Evolutionary conservation across 2,888 invertebrate genomes (phyloP), one percentile per base, ranked within the genome.

Genomic region (Dryococelus australis): DNA sequence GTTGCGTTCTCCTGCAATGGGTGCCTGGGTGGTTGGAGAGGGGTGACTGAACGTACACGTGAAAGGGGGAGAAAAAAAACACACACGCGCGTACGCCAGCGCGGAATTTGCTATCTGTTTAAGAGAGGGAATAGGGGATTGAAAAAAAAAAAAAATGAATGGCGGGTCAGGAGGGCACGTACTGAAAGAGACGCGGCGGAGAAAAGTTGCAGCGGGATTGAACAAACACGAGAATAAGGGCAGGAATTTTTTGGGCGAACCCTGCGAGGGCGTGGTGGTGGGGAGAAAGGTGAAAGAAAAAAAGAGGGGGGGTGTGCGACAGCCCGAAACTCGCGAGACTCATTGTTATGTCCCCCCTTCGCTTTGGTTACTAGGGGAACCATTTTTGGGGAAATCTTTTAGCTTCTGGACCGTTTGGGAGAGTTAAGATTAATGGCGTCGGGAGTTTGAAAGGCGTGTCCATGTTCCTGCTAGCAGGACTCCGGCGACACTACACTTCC

Each of bases 1-100:
- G 65, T 65, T 65, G 65, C 65, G 65, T 65, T 51, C 24, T 24
- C 65, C n/a, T 24, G 65, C 24, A 65, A 65, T 8, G 65, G 65
- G n/a, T 16, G 47, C 47, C 47, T 16, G 47, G 10, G 65, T 8
- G 51, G 51, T 51, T 51, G 51, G 51, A 51, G 20, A 51, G 51
- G 65, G 65, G 65, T 65, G 65, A n/a, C 65, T 65, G 65, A 20
- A 16, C 27, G 26, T 35, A 20, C n/a, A 8, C 26, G 35, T 20
- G 43, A 81, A 16, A 81, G 20, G n/a, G 43, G n/a, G n/a, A n/a
- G n/a, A n/a, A n/a, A n/a, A n/a, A n/a, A 84, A 53, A 86, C 53
- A 86, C 20, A 35, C 28, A 43, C 84, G 84, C 47, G 27, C 53
- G 84, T n/a, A 47, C n/a, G 28, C n/a, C 16, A 43, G 51, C 51